Base-by-base conservation (phyloP, 1,140 invertebrate genomes). In the Eciton burchellii region DNA sequence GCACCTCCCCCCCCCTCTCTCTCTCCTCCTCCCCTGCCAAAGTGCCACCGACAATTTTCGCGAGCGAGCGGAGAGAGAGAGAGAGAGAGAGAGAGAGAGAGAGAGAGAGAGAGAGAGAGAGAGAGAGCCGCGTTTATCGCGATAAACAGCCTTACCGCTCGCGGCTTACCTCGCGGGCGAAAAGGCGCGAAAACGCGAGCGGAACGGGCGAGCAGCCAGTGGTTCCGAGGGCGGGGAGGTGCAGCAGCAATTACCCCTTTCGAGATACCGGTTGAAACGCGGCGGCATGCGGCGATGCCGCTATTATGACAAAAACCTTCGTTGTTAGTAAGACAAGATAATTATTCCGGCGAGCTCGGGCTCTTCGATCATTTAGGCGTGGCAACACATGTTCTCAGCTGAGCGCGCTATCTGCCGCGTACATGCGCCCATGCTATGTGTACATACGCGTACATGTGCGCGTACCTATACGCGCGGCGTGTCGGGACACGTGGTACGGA, bases 401-500 rank as follows among this genome's bases (percentile, higher is more conserved):
- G 89, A 87, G 83, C 85, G 89, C 88, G 89, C 88, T 90, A 90
- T 89, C 88, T 77, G 83, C 87, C 81, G 82, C 76, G 81, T 90
- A 88, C 87, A 91, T 87, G 89, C 87, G n/a, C n/a, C n/a, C n/a
- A n/a, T 35, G 54, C n/a, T n/a, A 57, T 84, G 89, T 91, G 91
- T 91, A 91, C 90, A 89, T 91, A 91, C 91, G 90, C 90, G 89
- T 19, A 41, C 90, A 92, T n/a, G n/a, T n/a, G n/a, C 35, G 6
- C 35, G 6, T 91, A 91, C 91, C 90, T 91, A 91, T 91, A 91
- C 90, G 90, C n/a, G 52, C 90, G 92, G 91, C 91, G 89, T 91
- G 91, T 92, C 89, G 91, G 87, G 84, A 92, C 91, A 92, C 91
- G 90, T 92, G 91, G 91, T 87, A 91, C 88, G 85, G 88, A 89